A percentile compares a stretch with the other conserved stretches of the same genome.
Conservation (phyloP, 2,797 vertebrate genomes). For the Phoebastria nigripes region DNA sequence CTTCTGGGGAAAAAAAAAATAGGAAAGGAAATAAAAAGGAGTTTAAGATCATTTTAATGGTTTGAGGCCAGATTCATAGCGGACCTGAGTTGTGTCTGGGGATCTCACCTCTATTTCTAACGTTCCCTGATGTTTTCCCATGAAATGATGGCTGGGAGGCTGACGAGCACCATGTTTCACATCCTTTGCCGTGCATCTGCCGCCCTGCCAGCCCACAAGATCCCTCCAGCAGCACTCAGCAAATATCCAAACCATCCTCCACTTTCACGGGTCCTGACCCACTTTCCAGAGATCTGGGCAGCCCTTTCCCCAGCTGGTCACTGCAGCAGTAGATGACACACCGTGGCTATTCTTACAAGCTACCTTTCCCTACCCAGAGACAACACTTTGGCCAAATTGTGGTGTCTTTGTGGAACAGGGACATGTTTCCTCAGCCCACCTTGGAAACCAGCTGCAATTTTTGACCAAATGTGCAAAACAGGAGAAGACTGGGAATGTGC, state of each 20-base stretch:
- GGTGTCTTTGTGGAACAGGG: not conserved
- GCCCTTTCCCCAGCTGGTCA: not conserved
- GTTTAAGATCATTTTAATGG: conserved; percentile 31
- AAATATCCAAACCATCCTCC: not conserved
- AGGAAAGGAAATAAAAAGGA: conserved; percentile 51
- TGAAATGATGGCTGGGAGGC: not conserved
- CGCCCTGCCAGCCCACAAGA: not conserved
- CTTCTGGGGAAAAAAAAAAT: not conserved
- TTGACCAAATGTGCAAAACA: not conserved
- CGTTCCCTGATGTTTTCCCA: not conserved
- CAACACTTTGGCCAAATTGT: not conserved
- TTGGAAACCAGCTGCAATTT: not conserved
- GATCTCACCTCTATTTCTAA: conserved; percentile 25
- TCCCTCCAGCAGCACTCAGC: not conserved
- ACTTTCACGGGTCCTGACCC: not conserved
- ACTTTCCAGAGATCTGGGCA: not conserved
- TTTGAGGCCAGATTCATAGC: conserved; percentile 2
- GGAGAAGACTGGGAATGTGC: not conserved
- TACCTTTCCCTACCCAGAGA: not conserved
- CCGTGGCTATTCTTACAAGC: not conserved
- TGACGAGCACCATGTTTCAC: not conserved
- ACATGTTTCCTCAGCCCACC: not conserved
- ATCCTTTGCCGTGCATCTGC: not conserved
- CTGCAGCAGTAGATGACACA: not conserved
- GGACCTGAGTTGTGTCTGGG: not conserved